These are phyloP conservation scores for Poecilobothrus nobilitatus DNA, from an alignment of 2,888 invertebrate species.

Conservation along the genomic window DNA sequence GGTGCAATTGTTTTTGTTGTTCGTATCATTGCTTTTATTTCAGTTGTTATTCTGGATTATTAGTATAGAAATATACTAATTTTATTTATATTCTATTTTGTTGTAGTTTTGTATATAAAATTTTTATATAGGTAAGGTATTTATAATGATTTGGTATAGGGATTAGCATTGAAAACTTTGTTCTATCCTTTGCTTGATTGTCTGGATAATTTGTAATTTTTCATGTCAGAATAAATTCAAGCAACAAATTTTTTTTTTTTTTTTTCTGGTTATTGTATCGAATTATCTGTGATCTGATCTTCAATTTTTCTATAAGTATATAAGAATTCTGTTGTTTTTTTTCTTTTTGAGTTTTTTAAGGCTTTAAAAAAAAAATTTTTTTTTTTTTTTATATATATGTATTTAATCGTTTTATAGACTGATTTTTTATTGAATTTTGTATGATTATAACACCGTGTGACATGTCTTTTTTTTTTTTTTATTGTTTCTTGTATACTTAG, in stretches of 20 bases:
- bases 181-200: not conserved
- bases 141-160: not conserved
- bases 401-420: not conserved
- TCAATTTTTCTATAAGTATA: not conserved
- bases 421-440: too few relatives aligned
- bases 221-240: not conserved
- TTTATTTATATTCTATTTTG: too few relatives aligned
- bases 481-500: too few relatives aligned
- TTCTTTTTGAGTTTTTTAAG: not conserved
- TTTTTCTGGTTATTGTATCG: not conserved
- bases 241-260: too few relatives aligned
- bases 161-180: too few relatives aligned
- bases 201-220: not conserved
- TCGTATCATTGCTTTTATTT: too few relatives aligned
- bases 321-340: not conserved
- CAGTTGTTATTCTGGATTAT: too few relatives aligned
- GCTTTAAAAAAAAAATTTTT: not conserved
- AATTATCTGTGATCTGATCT: not conserved
- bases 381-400: not conserved
- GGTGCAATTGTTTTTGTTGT: too few relatives aligned
- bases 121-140: not conserved
- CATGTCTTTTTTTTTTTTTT: not conserved
- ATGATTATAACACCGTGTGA: slow-evolving; percentile 1
- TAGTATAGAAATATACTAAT: too few relatives aligned
- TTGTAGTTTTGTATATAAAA: too few relatives aligned